Conservation (phyloP, 2,888 invertebrate species). For the Pardosa pseudoannulata region DNA sequence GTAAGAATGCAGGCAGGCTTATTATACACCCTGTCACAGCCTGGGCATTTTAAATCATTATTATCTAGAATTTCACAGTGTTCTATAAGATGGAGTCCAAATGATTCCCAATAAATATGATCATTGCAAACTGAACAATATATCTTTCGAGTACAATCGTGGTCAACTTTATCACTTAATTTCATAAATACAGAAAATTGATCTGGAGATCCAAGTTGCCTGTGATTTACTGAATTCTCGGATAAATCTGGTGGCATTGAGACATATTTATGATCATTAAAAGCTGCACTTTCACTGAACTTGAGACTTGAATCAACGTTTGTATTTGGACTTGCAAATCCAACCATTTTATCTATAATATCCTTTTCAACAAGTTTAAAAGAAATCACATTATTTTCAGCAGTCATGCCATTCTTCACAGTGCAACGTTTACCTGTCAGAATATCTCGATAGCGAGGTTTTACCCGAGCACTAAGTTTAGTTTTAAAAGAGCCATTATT, state of each 20-base stretch:
- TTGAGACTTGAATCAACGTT: no score
- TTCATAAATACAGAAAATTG: no score
- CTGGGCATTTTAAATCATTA: conserved; percentile 23
- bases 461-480: not conserved
- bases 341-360: no score
- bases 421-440: not conserved
- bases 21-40: conserved; percentile 18
- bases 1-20: conserved; percentile 25
- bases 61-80: conserved; percentile 30
- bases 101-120: conserved; percentile 36
- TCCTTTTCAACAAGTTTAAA: no score
- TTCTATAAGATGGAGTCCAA: conserved; percentile 31
- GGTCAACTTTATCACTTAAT: not conserved
- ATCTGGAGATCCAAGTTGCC: no score
- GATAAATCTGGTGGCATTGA: not conserved
- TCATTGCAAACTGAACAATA: conserved; percentile 36
- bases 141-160: conserved; percentile 36
- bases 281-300: no score
- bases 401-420: not conserved
- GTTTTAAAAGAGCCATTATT: not conserved
- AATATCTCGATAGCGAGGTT: not conserved
- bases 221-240: not conserved
- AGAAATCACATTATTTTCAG: no score
- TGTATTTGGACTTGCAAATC: no score
- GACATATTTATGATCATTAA: conserved; percentile 11